phyloP scores from a whole-genome alignment of 1,140 invertebrate genomes.

The Nebria ingens region DNA sequence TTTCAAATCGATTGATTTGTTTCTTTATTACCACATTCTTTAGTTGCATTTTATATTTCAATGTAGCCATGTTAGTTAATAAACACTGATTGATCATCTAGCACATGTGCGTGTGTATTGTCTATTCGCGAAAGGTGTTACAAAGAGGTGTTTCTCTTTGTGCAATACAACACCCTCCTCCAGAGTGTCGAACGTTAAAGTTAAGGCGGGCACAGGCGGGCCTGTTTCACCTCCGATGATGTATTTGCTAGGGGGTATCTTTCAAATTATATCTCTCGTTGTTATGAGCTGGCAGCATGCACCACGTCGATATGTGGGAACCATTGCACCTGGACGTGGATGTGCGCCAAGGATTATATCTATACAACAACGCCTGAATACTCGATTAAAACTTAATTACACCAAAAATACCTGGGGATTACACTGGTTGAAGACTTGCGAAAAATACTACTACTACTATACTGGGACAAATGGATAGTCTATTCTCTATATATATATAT shows the following conservation, averaged over 20 bases:
- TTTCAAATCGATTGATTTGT: too few relatives aligned
- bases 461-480: too few relatives aligned
- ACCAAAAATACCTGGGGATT: background rate
- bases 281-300: slow-evolving; percentile 1
- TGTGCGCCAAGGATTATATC: background rate
- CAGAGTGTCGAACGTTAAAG: background rate
- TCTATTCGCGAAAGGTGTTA: background rate
- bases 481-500: too few relatives aligned
- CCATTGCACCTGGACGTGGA: background rate
- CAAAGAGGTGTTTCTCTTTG: background rate
- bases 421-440: background rate
- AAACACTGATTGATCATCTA: background rate
- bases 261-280: background rate
- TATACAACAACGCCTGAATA: background rate
- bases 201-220: background rate
- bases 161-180: background rate
- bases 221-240: background rate
- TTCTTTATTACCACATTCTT: too few relatives aligned
- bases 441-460: too few relatives aligned
- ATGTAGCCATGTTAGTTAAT: too few relatives aligned
- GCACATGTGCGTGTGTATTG: background rate
- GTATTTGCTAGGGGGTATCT: background rate
- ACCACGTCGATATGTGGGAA: background rate
- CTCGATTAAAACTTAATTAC: slow-evolving; percentile 9
- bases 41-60: too few relatives aligned